Base-by-base conservation (phyloP, 2,113 vertebrate species). In the Riparia riparia region DNA sequence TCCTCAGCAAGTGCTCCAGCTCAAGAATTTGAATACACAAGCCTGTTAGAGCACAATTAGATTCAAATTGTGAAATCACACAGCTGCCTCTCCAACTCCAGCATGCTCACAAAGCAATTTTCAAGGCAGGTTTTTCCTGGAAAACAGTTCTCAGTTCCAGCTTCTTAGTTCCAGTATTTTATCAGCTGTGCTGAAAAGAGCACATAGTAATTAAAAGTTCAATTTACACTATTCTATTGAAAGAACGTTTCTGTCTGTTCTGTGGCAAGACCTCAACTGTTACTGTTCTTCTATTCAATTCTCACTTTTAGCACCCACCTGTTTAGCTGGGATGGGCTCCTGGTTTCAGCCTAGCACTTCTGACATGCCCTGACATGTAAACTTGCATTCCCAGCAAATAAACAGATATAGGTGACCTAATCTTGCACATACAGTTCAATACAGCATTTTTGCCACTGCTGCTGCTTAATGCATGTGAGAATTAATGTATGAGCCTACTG, bases 41-140 rank as follows among this genome's bases (percentile, higher is more conserved):
- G 16, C 21, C 68, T 56, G 28, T 72, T 47, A 34, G 54, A 65
- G 31, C 41, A 60, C 79, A 47, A 39, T 57, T 60, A 61, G 39
- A 86, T 83, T 49, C 21, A 41, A 94, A 86, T 19, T 42, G 54
- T 63, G 64, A 78, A 96, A 76, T 34, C 45, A 44, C 24, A 32
- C 2, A 2, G 16, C 82, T 82, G 61, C 61, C 42, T 93, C 47
- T n/a, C 32, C 31, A 66, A 4, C 12, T 54, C 80, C 41, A 51
- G n/a, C 21, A 10, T 12, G 44, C 29, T 61, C 54, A 73, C n/a
- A 65, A 77, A 91, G 37, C 21, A 68, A 26, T 95, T 91, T 65
- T 65, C 77, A 83, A 60, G 47, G 32, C 51, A 90, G 41, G 22
- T 54, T 91, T 91, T 95, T 92, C 73, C 73, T 90, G 82, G 85